These are phyloP conservation scores for Numida meleagris DNA, from an alignment of 2,113 vertebrate species.

Conservation along the genomic window DNA sequence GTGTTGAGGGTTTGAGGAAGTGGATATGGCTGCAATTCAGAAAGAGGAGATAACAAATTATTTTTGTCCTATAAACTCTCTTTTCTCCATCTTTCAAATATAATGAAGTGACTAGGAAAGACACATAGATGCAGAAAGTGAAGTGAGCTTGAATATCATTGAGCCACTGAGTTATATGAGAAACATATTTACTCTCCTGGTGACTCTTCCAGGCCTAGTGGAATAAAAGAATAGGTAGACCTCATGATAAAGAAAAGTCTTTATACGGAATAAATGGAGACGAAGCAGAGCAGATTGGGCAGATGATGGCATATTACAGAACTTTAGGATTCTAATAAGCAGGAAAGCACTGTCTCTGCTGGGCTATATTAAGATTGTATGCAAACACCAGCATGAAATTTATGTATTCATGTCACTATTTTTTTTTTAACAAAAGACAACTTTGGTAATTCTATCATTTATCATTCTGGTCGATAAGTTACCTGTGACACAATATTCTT, in stretches of 20 bases:
- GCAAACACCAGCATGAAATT: background rate
- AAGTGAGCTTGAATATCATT: background rate
- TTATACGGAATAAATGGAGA: no score
- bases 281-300: background rate
- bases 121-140: background rate
- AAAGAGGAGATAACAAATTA: background rate
- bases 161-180: background rate
- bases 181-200: background rate
- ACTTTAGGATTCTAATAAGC: background rate
- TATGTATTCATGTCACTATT: background rate
- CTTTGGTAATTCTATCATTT: background rate
- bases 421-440: background rate
- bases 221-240: background rate
- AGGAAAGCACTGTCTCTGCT: background rate
- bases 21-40: background rate
- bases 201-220: background rate
- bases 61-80: background rate
- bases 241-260: background rate
- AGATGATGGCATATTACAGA: accelerated
- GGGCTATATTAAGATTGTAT: background rate
- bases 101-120: background rate
- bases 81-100: background rate
- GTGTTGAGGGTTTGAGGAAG: background rate
- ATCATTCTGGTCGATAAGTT: background rate
- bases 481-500: background rate